Conservation (phyloP, 2,113 vertebrate genomes). For the Pholis gunnellus region DNA sequence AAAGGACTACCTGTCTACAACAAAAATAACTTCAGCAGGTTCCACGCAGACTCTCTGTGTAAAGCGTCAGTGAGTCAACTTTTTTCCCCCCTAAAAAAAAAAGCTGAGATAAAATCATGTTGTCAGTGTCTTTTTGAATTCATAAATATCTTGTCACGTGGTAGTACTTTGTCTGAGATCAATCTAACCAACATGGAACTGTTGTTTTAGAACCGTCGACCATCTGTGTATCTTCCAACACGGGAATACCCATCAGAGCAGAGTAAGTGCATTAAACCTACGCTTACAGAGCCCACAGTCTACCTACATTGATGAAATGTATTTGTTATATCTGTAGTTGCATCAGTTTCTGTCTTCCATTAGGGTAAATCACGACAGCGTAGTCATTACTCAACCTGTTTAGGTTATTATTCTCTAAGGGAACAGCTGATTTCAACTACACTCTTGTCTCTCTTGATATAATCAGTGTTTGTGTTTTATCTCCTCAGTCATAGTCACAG, state of each 20-base stretch:
- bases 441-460: background rate
- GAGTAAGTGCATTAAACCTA: conserved; percentile 81
- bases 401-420: background rate
- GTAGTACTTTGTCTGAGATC: background rate
- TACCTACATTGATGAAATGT: background rate
- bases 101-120: background rate
- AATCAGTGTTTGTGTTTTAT: conserved; percentile 24
- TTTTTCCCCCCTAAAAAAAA: background rate
- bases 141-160: background rate
- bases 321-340: background rate
- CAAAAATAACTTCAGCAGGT: conserved; percentile 96
- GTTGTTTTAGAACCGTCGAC: conserved; percentile 87
- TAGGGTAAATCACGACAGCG: background rate
- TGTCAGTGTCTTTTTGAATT: background rate
- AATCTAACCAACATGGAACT: background rate
- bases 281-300: background rate
- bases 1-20: conserved; percentile 95
- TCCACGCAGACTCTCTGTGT: conserved; percentile 94
- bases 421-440: background rate
- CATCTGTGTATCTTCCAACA: conserved; percentile 93
- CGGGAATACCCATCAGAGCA: conserved; percentile 93
- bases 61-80: conserved; percentile 91
- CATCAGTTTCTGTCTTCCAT: background rate
- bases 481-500: conserved; percentile 94
- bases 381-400: background rate